Conservation (phyloP, 2,888 invertebrate species). For the Dysmachus trigonus region DNA sequence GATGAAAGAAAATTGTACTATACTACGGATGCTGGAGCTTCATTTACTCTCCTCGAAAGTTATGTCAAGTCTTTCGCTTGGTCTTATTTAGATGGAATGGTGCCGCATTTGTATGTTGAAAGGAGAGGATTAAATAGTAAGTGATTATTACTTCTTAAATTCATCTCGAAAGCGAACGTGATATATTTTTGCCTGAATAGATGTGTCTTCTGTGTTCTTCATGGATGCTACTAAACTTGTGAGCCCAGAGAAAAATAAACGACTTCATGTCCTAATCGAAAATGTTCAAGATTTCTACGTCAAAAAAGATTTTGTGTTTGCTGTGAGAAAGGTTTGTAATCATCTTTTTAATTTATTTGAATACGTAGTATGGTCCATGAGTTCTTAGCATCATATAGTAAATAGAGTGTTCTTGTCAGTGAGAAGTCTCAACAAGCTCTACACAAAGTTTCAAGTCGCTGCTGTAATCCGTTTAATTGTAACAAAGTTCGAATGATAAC, state of each 20-base stretch:
- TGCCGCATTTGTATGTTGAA: slow-evolving; percentile 73
- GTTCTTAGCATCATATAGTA: no score
- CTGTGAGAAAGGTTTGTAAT: slow-evolving; percentile 69
- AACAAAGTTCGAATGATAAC: no score
- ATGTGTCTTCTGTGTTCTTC: slow-evolving; percentile 53
- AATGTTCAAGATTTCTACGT: slow-evolving; percentile 84
- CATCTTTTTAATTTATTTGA: neutral
- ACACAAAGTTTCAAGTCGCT: no score
- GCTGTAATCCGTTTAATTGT: no score
- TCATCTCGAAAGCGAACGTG: neutral
- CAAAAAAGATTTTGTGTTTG: slow-evolving; percentile 86
- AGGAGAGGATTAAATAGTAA: slow-evolving; percentile 61
- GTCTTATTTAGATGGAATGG: slow-evolving; percentile 68
- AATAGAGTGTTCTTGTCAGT: no score
- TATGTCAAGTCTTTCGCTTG: slow-evolving; percentile 83
- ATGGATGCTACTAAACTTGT: slow-evolving; percentile 53
- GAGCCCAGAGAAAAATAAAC: slow-evolving; percentile 48
- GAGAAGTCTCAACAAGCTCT: no score
- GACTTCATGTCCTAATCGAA: slow-evolving; percentile 65
- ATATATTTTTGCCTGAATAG: slow-evolving; percentile 41
- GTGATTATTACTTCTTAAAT: neutral
- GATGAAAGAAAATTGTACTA: slow-evolving; percentile 75
- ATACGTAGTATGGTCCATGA: no score
- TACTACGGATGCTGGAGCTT: slow-evolving; percentile 78
- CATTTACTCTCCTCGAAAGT: slow-evolving; percentile 75